These are phyloP conservation scores for Phyllotreta striolata DNA, from an alignment of 2,888 invertebrate genomes.

Conservation along the genomic window DNA sequence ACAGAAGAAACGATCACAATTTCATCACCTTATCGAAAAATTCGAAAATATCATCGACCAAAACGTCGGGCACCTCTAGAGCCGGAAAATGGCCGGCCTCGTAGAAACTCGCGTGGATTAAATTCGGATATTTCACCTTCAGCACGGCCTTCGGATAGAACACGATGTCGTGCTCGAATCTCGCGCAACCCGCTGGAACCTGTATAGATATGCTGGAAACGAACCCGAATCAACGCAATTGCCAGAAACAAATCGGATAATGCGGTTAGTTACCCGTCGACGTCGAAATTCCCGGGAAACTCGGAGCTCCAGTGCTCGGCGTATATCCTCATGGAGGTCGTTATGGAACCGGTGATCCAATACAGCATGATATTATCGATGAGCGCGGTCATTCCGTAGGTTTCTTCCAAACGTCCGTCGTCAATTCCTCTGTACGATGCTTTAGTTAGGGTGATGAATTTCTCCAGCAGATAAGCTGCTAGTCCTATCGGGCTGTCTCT, in stretches of 20 bases:
- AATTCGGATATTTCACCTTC: conserved; percentile 69
- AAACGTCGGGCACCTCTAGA: conserved; percentile 47
- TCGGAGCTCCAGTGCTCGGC: conserved; percentile 63
- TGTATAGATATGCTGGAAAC: conserved; percentile 67
- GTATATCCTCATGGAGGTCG: conserved; percentile 79
- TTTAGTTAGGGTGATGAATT: conserved; percentile 82
- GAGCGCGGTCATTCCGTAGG: conserved; percentile 74
- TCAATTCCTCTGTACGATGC: conserved; percentile 59
- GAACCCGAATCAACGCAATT: not conserved
- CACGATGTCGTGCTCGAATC: conserved; percentile 74
- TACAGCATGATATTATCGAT: conserved; percentile 84
- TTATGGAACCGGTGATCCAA: conserved; percentile 76
- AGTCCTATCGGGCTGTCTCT: conserved; percentile 82
- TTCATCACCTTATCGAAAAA: conserved; percentile 40
- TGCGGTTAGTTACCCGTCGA: not conserved
- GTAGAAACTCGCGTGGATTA: conserved; percentile 63
- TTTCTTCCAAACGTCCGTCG: conserved; percentile 73
- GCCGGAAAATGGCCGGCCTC: conserved; percentile 52
- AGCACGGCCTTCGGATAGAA: conserved; percentile 69
- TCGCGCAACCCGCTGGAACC: conserved; percentile 78
- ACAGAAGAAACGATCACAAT: too few species aligned
- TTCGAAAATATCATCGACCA: conserved; percentile 49
- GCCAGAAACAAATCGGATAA: not conserved
- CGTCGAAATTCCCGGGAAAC: not conserved
- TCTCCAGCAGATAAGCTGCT: conserved; percentile 90